Evolutionary conservation across 2,888 invertebrate genomes (phyloP).

Genomic region (Epinotia ramella): DNA sequence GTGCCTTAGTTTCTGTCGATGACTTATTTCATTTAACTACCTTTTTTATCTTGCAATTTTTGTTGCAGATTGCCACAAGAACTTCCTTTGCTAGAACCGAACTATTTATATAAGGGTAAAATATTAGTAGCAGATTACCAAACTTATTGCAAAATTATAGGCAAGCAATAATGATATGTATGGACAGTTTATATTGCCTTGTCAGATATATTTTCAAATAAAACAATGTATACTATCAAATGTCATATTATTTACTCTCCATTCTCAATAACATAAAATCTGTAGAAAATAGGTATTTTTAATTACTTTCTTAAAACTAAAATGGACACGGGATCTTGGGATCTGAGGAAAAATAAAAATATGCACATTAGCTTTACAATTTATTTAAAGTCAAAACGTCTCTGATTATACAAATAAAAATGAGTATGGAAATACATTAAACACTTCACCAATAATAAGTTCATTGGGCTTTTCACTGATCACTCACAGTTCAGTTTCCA

Average conservation of each 20-base stretch:
- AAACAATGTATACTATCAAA: slow-evolving; percentile 42
- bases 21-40: slow-evolving; percentile 4
- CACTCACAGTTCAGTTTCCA: slow-evolving; percentile 76
- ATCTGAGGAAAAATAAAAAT: slow-evolving; percentile 74
- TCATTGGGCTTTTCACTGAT: slow-evolving; percentile 56
- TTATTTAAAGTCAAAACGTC: slow-evolving; percentile 66
- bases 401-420: slow-evolving; percentile 63
- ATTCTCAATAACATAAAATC: slow-evolving; percentile 16
- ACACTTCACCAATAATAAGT: slow-evolving; percentile 59
- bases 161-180: slow-evolving; percentile 41
- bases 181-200: slow-evolving; percentile 41
- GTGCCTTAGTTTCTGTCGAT: slow-evolving; percentile 50
- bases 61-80: slow-evolving; percentile 69
- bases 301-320: slow-evolving; percentile 50
- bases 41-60: background rate
- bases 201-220: slow-evolving; percentile 28
- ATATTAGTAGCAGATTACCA: slow-evolving; percentile 77
- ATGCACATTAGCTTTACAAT: slow-evolving; percentile 63
- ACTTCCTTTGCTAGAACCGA: slow-evolving; percentile 68
- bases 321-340: slow-evolving; percentile 74
- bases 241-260: slow-evolving; percentile 20
- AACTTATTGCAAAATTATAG: slow-evolving; percentile 78
- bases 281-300: slow-evolving; percentile 32
- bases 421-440: slow-evolving; percentile 69
- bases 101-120: slow-evolving; percentile 77